Evolutionary conservation across 2,888 invertebrate species (phyloP), one percentile per base, ranked within the genome.

Genomic region (Empis stercorea): DNA sequence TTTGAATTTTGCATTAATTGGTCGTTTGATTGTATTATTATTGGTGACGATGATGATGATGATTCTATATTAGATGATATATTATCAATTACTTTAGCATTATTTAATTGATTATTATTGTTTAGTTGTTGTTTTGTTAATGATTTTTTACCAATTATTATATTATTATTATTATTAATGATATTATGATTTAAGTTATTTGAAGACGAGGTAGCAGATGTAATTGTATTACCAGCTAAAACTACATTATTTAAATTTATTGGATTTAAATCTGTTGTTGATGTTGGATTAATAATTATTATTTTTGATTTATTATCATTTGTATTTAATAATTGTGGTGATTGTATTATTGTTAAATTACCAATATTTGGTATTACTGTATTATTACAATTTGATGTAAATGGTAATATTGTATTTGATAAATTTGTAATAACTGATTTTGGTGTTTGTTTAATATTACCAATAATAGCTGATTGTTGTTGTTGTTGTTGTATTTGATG

Each of bases 141-240:
- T 37, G 17, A 30, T 42, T 42, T 42, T 15, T 42, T 42, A 16
- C 17, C 23, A 40, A 6, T 20, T 7, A 10, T 40, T 20, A 23
- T 16, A 40, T 40, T 40, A 30, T 27, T 41, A 43, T 47, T 46
- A 39, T 30, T 49, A 39, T 30, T 49, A 30, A 40, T 36, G 39
- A 40, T 46, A 27, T 30, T 42, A 41, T 34, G 16, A 42, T 30
- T 44, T 45, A 42, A 42, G 42, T 37, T 48, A 48, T 36, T 38
- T 42, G 45, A 45, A 10, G 43, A 32, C 34, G 48, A 45, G 45
- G 45, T 45, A 45, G 45, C 37, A 48, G 42, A 44, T 37, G 37
- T 13, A 39, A 17, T 39, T 39, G 16, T 38, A 38, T 17, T 38
- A 15, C n/a, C 20, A 43, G 30, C 36, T 27, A 48, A 43, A 45